Evolutionary conservation across 1,140 invertebrate genomes (phyloP).

Genomic region (Armadillidium nasatum): DNA sequence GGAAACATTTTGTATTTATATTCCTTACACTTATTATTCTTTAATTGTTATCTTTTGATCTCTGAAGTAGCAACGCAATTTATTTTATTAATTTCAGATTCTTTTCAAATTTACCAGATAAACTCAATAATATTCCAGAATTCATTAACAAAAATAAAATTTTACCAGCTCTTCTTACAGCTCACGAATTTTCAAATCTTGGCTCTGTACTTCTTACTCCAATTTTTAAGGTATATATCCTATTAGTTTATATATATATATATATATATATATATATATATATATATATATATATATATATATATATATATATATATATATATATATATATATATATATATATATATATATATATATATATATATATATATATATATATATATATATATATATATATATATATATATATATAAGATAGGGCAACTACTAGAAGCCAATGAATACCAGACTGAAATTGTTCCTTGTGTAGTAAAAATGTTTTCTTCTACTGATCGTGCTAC

Average conservation of each 20-base stretch:
- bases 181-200: slow-evolving; percentile 91
- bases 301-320: no score
- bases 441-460: slow-evolving; percentile 94
- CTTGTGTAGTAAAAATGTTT: slow-evolving; percentile 95
- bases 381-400: no score
- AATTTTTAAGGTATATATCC: slow-evolving; percentile 70
- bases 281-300: no score
- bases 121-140: slow-evolving; percentile 87
- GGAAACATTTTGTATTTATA: no score
- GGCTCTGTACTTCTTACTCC: slow-evolving; percentile 82
- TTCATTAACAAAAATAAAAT: slow-evolving; percentile 91
- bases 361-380: no score
- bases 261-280: slow-evolving; percentile 2
- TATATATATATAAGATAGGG: slow-evolving; percentile 62
- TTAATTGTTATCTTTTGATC: no score
- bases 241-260: slow-evolving; percentile 21
- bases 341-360: no score
- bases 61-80: no score
- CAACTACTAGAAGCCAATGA: slow-evolving; percentile 80
- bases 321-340: no score
- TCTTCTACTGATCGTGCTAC: slow-evolving; percentile 91
- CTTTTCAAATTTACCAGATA: slow-evolving; percentile 75
- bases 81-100: slow-evolving; percentile 57
- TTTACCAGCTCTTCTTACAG: slow-evolving; percentile 85
- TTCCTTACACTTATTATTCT: no score